Conservation (phyloP, 2,797 vertebrate species). For the Menidia menidia region DNA sequence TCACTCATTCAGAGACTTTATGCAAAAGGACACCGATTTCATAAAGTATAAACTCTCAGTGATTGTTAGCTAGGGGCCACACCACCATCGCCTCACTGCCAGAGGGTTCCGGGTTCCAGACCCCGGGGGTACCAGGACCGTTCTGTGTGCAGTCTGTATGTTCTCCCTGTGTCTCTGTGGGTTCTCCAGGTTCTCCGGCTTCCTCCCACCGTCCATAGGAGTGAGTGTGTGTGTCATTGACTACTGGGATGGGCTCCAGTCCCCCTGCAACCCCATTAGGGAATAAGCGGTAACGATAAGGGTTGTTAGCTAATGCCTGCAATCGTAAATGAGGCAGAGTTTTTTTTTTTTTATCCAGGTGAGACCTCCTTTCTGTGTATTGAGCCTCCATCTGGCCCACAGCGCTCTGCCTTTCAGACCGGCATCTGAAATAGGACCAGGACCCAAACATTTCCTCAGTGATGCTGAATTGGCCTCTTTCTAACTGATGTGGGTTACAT, state of each 20-base stretch:
- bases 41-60: neutral
- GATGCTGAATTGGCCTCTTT: constrained; percentile 64
- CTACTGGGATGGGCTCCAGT: too few relatives aligned
- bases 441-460: constrained; percentile 46
- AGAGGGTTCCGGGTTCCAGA: too few relatives aligned
- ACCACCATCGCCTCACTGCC: too few relatives aligned
- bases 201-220: too few relatives aligned
- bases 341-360: neutral
- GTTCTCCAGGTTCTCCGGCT: too few relatives aligned
- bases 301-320: too few relatives aligned
- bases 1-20: constrained; percentile 25
- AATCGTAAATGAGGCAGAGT: neutral
- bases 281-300: too few relatives aligned
- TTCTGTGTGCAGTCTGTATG: too few relatives aligned
- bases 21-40: neutral
- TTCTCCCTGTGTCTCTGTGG: too few relatives aligned
- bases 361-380: neutral
- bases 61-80: neutral
- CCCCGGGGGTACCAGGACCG: too few relatives aligned
- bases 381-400: constrained; percentile 9
- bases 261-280: too few relatives aligned
- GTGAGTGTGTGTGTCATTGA: too few relatives aligned
- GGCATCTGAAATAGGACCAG: constrained; percentile 29
- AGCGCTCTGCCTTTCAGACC: constrained; percentile 22
- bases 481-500: constrained; percentile 64